Base-by-base conservation (phyloP, 2,113 vertebrate genomes). In the Formicarius rufipectus region DNA sequence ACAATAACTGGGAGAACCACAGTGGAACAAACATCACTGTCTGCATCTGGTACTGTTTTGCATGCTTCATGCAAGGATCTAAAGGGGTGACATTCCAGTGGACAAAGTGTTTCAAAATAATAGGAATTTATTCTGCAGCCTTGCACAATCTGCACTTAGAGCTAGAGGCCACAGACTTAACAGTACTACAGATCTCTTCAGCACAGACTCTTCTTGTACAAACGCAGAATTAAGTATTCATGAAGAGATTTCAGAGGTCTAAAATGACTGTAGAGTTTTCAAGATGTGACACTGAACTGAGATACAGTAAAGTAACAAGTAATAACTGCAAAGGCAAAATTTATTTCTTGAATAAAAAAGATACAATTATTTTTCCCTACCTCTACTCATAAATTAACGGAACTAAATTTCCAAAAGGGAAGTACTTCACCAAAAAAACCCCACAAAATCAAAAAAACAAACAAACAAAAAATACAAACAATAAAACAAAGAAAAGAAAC, bases 171-270 rank as follows among this genome's bases (percentile, higher is more conserved):
- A 96, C 77, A 93, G 88, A 95, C 62, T 96, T 90, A 96, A 76
- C 1, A 3, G 59, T 81, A 90, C 71, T 81, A 94, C 68, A 86
- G 85, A 93, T 89, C 68, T 90, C 73, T 95, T 62, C 69, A 96
- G 73, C 73, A 93, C 76, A 93, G 88, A 64, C 73, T 90, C 64
- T 79, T 94, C 68, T 67, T 44, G 83, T 90, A 87, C 49, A 94
- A 96, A 96, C 92, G 88, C 66, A 84, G 83, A 90, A 96, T 93
- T 89, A 96, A 96, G 92, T 93, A 95, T 95, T 94, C 91, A 96
- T 94, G 90, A 95, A 69, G 72, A 88, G 75, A 94, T 93, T 95
- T 96, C 88, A 94, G 80, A 95, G 87, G 90, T 94, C 90, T 91
- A 89, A 94, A 95, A 93, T 90, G 68, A 95, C 92, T 88, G 77